Conservation (phyloP, 2,113 vertebrate species). For the Leptosomus discolor region DNA sequence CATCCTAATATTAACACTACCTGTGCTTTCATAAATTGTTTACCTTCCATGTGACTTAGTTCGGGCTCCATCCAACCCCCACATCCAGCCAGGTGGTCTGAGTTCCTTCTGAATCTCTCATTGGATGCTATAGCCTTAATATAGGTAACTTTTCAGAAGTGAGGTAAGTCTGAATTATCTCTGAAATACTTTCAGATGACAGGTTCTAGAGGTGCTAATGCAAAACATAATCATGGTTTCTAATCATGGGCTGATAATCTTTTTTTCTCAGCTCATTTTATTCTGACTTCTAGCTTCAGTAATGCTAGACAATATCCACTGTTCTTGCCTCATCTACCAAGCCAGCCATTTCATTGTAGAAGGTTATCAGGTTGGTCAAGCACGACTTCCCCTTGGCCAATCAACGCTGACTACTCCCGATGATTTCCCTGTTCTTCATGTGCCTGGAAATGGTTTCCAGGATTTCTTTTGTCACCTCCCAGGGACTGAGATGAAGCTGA, state of each 20-base stretch:
- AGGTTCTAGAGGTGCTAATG: background rate
- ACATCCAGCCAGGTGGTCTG: background rate
- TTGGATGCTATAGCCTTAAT: background rate
- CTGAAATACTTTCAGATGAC: accelerated
- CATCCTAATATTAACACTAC: background rate
- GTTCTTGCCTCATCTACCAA: no score
- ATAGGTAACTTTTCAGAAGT: background rate
- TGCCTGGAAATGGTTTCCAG: no score
- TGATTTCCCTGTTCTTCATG: no score
- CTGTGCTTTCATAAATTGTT: background rate
- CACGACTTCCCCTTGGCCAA: no score
- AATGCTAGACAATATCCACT: no score
- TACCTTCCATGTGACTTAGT: background rate
- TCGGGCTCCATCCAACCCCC: background rate
- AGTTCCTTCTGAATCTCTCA: background rate
- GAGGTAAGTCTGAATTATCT: background rate
- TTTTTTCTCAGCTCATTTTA: background rate
- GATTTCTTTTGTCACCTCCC: no score
- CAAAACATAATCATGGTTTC: background rate
- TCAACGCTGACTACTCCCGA: no score
- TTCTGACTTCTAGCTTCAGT: no score
- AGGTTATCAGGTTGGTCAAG: no score
- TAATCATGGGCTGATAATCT: background rate
- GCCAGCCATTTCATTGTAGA: no score
- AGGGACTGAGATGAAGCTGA: background rate